phyloP scores from a whole-genome alignment of 2,797 vertebrate species.

The Passerculus sandwichensis region DNA sequence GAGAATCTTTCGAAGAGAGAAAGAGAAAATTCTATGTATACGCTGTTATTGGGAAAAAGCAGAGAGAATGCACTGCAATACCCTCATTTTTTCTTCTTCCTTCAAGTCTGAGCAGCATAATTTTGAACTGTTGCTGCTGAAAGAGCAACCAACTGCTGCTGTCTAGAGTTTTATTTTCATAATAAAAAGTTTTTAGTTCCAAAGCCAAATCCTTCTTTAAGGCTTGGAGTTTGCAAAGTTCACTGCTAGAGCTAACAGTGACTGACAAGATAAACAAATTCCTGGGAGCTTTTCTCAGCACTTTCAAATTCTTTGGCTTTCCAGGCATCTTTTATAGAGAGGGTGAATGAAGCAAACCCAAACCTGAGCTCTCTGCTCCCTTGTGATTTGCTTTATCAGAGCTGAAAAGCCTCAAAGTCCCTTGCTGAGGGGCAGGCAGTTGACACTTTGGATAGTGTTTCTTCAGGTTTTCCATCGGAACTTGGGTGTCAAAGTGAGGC shows the following conservation, averaged over 20 bases:
- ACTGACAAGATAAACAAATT: background rate
- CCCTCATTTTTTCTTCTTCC: background rate
- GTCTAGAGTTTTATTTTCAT: background rate
- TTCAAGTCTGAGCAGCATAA: background rate
- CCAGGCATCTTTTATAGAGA: background rate
- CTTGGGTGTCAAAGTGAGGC: accelerated
- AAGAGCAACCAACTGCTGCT: background rate
- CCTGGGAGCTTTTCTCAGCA: accelerated
- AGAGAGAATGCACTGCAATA: background rate
- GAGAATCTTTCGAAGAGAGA: background rate
- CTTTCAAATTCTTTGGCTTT: background rate
- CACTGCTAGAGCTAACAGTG: background rate
- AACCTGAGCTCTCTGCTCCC: background rate
- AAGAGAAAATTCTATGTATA: background rate
- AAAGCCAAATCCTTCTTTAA: background rate
- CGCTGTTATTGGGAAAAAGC: background rate
- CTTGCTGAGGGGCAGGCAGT: accelerated
- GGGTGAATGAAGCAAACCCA: background rate
- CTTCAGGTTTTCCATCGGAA: background rate
- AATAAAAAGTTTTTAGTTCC: background rate
- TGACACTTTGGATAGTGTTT: background rate
- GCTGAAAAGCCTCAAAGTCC: background rate
- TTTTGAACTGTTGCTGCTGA: background rate
- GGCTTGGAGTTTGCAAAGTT: background rate
- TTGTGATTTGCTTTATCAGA: background rate